Percentiles rank a stretch among this genome's conserved stretches.
Conservation (phyloP, 2,888 invertebrate species). For the Hololepta plana region DNA sequence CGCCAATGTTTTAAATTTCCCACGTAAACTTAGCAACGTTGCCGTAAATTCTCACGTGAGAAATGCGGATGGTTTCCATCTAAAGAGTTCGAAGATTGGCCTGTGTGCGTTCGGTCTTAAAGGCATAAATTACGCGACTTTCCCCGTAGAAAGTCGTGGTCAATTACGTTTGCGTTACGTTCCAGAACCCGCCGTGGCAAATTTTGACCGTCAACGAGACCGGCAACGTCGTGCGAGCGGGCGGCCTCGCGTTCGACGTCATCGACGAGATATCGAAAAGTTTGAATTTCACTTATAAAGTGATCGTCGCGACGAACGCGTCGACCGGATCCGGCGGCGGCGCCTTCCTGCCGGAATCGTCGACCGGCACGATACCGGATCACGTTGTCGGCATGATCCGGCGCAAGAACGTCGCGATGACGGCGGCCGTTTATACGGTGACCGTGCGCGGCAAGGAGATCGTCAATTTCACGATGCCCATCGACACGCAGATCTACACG, state of each 20-base stretch:
- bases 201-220: conserved; percentile 41
- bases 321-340: conserved; percentile 1
- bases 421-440: conserved; percentile 40
- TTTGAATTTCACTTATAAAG: conserved; percentile 61
- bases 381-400: conserved; percentile 31
- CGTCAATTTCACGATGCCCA: conserved; percentile 61
- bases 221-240: conserved; percentile 30
- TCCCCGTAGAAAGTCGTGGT: no score
- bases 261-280: conserved; percentile 53
- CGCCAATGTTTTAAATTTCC: no score
- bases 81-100: no score
- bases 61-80: no score
- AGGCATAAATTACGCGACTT: no score
- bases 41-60: no score
- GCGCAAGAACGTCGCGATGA: conserved; percentile 34
- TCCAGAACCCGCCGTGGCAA: conserved; percentile 81
- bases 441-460: conserved; percentile 29
- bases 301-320: conserved; percentile 13
- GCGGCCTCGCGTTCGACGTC: conserved; percentile 65
- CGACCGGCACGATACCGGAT: conserved; percentile 20
- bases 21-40: no score
- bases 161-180: no score
- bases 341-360: conserved; percentile 8
- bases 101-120: no score
- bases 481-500: conserved; percentile 62